A percentile compares a stretch with the other conserved stretches of the same genome.
phyloP scores from a whole-genome alignment of 2,113 vertebrate species.

The Tachysurus vachellii region DNA sequence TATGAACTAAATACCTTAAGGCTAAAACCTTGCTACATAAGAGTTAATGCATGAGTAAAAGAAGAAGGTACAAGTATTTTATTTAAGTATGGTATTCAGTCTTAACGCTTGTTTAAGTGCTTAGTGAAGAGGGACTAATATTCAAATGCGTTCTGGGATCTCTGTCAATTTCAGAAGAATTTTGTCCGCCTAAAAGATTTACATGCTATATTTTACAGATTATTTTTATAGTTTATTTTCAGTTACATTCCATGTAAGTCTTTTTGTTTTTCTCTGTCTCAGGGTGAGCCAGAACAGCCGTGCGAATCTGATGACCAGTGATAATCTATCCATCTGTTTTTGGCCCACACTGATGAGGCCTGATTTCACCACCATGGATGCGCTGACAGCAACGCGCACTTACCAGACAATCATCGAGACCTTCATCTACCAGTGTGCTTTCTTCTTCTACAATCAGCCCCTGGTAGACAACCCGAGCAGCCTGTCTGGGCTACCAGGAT shows the following conservation, averaged over 20 bases:
- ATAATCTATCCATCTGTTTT: slow-evolving; percentile 96
- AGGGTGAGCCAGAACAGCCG: slow-evolving; percentile 90
- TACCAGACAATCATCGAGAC: slow-evolving; percentile 98
- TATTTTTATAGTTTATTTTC: background rate
- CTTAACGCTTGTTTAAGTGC: background rate
- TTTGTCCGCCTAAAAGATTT: background rate
- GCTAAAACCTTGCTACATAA: background rate
- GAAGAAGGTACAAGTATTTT: background rate
- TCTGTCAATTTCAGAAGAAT: background rate
- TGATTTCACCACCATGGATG: slow-evolving; percentile 94
- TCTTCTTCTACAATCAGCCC: slow-evolving; percentile 90
- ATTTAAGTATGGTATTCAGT: background rate
- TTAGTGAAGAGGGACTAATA: background rate
- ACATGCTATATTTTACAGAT: too few species aligned
- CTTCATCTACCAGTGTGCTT: slow-evolving; percentile 92
- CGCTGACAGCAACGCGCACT: slow-evolving; percentile 88
- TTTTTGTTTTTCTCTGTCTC: slow-evolving; percentile 22
- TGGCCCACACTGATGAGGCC: slow-evolving; percentile 94
- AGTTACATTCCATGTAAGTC: background rate
- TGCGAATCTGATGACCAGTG: slow-evolving; percentile 93
- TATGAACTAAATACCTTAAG: background rate
- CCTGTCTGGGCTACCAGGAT: slow-evolving; percentile 31
- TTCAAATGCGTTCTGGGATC: background rate
- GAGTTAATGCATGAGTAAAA: background rate
- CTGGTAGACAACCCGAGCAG: slow-evolving; percentile 55